Conservation (phyloP, 1,140 invertebrate genomes). For the Hormaphis cornu region DNA sequence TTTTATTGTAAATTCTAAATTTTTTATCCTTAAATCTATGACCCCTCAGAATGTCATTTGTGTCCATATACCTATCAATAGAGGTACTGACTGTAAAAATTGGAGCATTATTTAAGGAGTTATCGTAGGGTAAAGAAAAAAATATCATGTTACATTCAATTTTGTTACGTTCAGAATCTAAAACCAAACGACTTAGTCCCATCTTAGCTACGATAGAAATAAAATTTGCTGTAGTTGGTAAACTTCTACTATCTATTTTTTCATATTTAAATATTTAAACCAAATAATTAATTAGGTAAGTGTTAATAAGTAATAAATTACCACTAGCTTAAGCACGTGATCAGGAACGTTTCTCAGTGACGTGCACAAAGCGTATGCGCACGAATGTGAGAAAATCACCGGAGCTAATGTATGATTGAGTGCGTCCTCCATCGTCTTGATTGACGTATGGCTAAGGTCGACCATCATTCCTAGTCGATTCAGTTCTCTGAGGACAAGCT, state of each 20-base stretch:
- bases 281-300: too few relatives aligned
- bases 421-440: constrained; percentile 67
- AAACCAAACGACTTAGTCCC: too few relatives aligned
- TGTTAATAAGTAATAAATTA: constrained; percentile 40
- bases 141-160: too few relatives aligned
- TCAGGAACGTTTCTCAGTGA: constrained; percentile 78
- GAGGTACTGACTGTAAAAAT: too few relatives aligned
- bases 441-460: constrained; percentile 77
- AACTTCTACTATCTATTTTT: background rate
- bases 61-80: too few relatives aligned
- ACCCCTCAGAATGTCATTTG: too few relatives aligned
- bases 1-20: too few relatives aligned
- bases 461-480: constrained; percentile 85
- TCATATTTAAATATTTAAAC: background rate
- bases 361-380: constrained; percentile 71
- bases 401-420: constrained; percentile 65
- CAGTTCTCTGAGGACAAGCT: constrained; percentile 73
- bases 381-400: constrained; percentile 83
- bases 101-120: too few relatives aligned
- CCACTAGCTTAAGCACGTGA: constrained; percentile 65
- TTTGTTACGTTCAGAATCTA: too few relatives aligned
- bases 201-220: too few relatives aligned
- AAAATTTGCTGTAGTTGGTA: background rate
- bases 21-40: too few relatives aligned
- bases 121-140: too few relatives aligned